These are phyloP conservation scores for Thereva nobilitata DNA, from an alignment of 2,888 invertebrate species.

Conservation along the genomic window DNA sequence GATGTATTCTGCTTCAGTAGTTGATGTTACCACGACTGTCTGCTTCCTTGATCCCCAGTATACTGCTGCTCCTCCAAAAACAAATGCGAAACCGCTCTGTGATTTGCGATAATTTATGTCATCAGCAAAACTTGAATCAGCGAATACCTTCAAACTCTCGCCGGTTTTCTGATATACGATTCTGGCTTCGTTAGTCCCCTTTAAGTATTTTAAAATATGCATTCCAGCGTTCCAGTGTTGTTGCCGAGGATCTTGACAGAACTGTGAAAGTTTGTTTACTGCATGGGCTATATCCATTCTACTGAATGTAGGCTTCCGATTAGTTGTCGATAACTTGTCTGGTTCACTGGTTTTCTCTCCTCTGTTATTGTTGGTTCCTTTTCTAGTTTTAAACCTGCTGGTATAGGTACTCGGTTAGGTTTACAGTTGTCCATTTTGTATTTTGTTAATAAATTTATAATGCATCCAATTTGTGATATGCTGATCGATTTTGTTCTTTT, in stretches of 20 bases:
- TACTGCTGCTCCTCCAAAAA: too few relatives aligned
- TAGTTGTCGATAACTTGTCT: constrained; percentile 12
- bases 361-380: constrained; percentile 21
- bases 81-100: too few relatives aligned
- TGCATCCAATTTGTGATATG: constrained; percentile 20
- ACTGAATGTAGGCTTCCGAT: constrained; percentile 28
- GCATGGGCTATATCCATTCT: constrained; percentile 32
- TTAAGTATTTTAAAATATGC: too few relatives aligned
- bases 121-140: too few relatives aligned
- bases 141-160: too few relatives aligned
- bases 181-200: too few relatives aligned
- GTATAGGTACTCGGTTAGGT: constrained; percentile 24
- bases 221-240: not conserved
- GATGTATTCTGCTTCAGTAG: too few relatives aligned
- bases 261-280: constrained; percentile 9
- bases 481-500: constrained; percentile 4
- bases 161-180: too few relatives aligned
- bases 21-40: too few relatives aligned
- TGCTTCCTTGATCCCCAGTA: too few relatives aligned
- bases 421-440: constrained; percentile 24
- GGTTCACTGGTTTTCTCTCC: not conserved
- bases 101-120: too few relatives aligned
- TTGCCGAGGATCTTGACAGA: not conserved
- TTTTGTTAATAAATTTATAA: constrained; percentile 18
- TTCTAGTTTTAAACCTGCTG: constrained; percentile 20